phyloP scores from a whole-genome alignment of 2,888 invertebrate species.

The Scrobipalpa costella region DNA sequence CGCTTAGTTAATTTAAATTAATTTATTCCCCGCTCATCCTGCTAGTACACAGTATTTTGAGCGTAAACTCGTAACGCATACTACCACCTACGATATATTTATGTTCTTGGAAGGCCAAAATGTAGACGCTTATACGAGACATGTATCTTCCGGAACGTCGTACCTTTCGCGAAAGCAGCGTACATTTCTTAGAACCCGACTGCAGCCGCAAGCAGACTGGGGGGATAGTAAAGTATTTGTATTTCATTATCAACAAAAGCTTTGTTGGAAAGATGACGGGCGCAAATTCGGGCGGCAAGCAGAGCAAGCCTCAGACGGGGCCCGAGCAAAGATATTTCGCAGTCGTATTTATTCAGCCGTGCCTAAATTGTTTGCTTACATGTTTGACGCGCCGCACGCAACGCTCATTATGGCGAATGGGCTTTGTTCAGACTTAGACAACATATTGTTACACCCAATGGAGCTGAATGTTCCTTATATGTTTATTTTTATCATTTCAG shows the following conservation, averaged over 20 bases:
- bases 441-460: slow-evolving; percentile 75
- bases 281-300: slow-evolving; percentile 62
- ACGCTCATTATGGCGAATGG: slow-evolving; percentile 76
- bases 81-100: slow-evolving; percentile 24
- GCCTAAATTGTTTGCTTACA: slow-evolving; percentile 80
- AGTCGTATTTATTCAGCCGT: slow-evolving; percentile 80
- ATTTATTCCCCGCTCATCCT: slow-evolving; percentile 67
- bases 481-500: slow-evolving; percentile 77
- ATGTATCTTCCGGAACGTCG: slow-evolving; percentile 13
- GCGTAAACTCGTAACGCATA: slow-evolving; percentile 38
- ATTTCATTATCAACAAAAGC: slow-evolving; percentile 78
- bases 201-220: slow-evolving; percentile 64
- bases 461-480: slow-evolving; percentile 70
- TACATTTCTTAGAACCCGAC: slow-evolving; percentile 36
- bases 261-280: slow-evolving; percentile 74
- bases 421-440: slow-evolving; percentile 77
- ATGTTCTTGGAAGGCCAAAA: slow-evolving; percentile 7
- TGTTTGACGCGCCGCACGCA: slow-evolving; percentile 80
- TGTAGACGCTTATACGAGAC: slow-evolving; percentile 20
- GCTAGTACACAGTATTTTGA: slow-evolving; percentile 54
- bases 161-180: slow-evolving; percentile 1
- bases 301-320: slow-evolving; percentile 67
- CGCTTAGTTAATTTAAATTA: slow-evolving; percentile 74
- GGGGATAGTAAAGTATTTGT: slow-evolving; percentile 65
- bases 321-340: slow-evolving; percentile 75